Conservation (phyloP, 2,113 vertebrate genomes). For the Peromyscus californicus region DNA sequence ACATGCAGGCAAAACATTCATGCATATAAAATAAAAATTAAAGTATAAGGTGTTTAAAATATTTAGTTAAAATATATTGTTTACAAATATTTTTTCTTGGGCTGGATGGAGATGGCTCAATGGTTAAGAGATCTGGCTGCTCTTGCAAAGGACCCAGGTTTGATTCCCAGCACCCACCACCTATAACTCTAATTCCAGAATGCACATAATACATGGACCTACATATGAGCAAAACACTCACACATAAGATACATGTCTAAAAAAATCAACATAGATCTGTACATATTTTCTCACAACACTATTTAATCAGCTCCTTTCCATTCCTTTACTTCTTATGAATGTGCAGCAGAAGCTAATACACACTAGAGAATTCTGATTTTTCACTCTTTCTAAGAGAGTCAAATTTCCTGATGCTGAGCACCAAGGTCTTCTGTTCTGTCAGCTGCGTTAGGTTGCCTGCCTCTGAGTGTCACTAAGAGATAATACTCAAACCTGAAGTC, state of each 20-base stretch:
- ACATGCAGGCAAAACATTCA: not conserved
- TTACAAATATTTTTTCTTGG: not conserved
- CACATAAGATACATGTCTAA: not conserved
- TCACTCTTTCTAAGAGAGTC: not conserved
- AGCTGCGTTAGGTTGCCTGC: not conserved
- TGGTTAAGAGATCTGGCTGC: not conserved
- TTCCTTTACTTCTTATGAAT: not conserved
- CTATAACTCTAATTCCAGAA: not conserved
- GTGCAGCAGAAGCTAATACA: not conserved
- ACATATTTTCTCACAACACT: not conserved
- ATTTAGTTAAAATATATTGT: not conserved
- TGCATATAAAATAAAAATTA: not conserved
- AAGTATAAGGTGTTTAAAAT: not conserved
- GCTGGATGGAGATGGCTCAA: not conserved
- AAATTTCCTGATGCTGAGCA: not conserved
- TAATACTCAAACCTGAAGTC: not conserved
- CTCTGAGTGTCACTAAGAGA: not conserved
- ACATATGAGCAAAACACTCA: not conserved
- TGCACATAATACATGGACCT: not conserved
- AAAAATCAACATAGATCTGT: not conserved
- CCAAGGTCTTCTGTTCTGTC: not conserved
- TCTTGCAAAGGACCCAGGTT: not conserved
- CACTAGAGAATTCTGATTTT: not conserved
- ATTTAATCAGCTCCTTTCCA: not conserved
- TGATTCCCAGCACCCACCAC: not conserved